Conservation (phyloP, 2,888 invertebrate species). For the Eilema griseolum region DNA sequence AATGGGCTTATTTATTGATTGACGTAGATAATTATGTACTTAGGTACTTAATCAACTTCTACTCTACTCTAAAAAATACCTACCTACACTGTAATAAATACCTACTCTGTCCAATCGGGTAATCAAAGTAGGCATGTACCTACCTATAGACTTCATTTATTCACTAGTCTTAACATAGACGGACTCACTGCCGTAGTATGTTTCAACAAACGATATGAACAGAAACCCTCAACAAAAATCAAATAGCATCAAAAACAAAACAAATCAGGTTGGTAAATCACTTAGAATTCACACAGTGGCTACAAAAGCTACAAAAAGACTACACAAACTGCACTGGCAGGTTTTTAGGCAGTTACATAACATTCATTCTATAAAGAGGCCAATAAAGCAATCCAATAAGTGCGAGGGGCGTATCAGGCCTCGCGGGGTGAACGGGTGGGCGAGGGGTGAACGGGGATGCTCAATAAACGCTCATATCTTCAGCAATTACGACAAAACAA, state of each 20-base stretch:
- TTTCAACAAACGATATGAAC: too few relatives aligned
- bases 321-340: constrained; percentile 42
- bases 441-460: constrained; percentile 47
- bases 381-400: constrained; percentile 80
- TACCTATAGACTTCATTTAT: too few relatives aligned
- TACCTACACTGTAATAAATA: too few relatives aligned
- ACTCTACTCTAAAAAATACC: too few relatives aligned
- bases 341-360: constrained; percentile 73
- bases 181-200: too few relatives aligned
- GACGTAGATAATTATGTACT: too few relatives aligned
- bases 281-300: constrained; percentile 14
- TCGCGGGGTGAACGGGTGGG: constrained; percentile 43
- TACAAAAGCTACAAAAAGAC: constrained; percentile 38
- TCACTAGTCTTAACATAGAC: too few relatives aligned
- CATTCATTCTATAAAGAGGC: constrained; percentile 67
- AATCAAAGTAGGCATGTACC: too few relatives aligned
- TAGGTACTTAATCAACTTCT: too few relatives aligned
- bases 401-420: constrained; percentile 55
- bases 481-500: constrained; percentile 84
- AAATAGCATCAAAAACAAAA: background rate
- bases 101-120: too few relatives aligned
- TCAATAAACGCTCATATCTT: constrained; percentile 79
- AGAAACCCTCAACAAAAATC: background rate
- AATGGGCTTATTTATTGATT: too few relatives aligned
- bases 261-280: constrained; percentile 11